These are phyloP conservation scores for Scaptomyza parva DNA, from an alignment of 2,888 invertebrate genomes.

Conservation along the genomic window DNA sequence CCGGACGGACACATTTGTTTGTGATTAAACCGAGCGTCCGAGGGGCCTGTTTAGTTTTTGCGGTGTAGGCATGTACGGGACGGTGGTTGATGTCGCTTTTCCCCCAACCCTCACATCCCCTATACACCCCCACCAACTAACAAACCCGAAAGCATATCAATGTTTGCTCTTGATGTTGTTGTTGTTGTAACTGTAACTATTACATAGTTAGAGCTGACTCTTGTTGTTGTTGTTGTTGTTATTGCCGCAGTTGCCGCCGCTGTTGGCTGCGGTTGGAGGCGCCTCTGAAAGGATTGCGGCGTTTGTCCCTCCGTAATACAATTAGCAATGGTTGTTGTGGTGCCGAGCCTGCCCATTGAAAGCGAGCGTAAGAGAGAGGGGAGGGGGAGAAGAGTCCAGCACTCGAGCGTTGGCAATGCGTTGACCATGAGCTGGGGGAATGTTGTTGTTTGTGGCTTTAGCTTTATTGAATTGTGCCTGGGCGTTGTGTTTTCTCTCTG, in stretches of 20 bases:
- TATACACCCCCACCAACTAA: no score
- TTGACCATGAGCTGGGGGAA: constrained; percentile 35
- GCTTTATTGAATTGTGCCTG: constrained; percentile 55
- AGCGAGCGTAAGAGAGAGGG: no score
- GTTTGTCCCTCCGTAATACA: constrained; percentile 60
- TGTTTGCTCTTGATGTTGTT: constrained; percentile 25
- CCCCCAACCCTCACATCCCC: no score
- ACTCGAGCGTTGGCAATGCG: constrained; percentile 4
- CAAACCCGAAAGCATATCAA: constrained; percentile 51
- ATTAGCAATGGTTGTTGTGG: constrained; percentile 60
- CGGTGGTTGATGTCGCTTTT: constrained; percentile 39
- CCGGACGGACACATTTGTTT: constrained; percentile 71
- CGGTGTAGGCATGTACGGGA: constrained; percentile 22
- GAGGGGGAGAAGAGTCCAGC: neutral
- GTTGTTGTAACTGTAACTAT: constrained; percentile 13
- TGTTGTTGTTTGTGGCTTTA: constrained; percentile 52
- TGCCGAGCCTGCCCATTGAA: constrained; percentile 10
- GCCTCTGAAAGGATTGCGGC: constrained; percentile 61
- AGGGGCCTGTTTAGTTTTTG: constrained; percentile 59
- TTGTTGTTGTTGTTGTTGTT: constrained; percentile 7
- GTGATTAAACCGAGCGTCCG: constrained; percentile 69
- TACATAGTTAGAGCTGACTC: constrained; percentile 26
- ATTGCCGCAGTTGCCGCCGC: constrained; percentile 1
- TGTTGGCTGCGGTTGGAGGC: constrained; percentile 42
- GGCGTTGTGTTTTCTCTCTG: constrained; percentile 2